Evolutionary conservation across 2,113 vertebrate species (phyloP).

Genomic region (Macrotus californicus): DNA sequence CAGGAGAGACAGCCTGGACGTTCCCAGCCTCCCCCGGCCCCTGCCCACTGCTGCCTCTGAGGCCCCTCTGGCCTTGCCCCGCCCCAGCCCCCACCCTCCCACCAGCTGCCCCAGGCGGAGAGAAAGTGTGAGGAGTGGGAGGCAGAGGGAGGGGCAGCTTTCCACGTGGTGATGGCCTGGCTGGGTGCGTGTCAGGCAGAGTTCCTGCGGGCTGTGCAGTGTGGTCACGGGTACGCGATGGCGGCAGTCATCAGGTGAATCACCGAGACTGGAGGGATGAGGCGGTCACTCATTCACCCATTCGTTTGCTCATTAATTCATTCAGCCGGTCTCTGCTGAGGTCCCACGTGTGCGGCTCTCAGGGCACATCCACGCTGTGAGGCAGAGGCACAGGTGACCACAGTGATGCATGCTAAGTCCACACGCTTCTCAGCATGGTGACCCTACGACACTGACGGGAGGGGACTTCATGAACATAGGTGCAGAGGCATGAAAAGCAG

Average conservation of each 20-base stretch:
- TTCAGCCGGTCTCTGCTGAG: not conserved
- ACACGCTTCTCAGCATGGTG: accelerated
- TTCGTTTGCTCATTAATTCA: not conserved
- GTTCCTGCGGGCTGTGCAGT: not conserved
- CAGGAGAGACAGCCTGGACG: slow-evolving; percentile 64
- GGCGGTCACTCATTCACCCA: not conserved
- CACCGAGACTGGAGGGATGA: not conserved
- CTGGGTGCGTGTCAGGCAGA: not conserved
- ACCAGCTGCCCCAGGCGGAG: slow-evolving; percentile 72
- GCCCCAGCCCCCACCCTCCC: slow-evolving; percentile 53
- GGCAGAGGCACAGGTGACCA: accelerated
- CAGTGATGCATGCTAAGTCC: not conserved
- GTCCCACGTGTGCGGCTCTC: not conserved
- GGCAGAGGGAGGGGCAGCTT: not conserved
- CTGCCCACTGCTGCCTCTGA: slow-evolving; percentile 23
- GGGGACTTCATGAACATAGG: not conserved
- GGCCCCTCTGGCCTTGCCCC: slow-evolving; percentile 51
- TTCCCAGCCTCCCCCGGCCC: slow-evolving; percentile 72
- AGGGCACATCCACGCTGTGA: accelerated
- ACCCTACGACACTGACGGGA: not conserved
- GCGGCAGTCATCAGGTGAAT: not conserved
- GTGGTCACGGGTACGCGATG: not conserved
- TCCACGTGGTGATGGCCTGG: not conserved
- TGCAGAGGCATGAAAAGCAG: not conserved
- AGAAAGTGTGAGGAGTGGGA: slow-evolving; percentile 62